A percentile compares a stretch with the other conserved stretches of the same genome.
Conservation (phyloP, 2,797 vertebrate genomes). For the Enteromius radiatus region DNA sequence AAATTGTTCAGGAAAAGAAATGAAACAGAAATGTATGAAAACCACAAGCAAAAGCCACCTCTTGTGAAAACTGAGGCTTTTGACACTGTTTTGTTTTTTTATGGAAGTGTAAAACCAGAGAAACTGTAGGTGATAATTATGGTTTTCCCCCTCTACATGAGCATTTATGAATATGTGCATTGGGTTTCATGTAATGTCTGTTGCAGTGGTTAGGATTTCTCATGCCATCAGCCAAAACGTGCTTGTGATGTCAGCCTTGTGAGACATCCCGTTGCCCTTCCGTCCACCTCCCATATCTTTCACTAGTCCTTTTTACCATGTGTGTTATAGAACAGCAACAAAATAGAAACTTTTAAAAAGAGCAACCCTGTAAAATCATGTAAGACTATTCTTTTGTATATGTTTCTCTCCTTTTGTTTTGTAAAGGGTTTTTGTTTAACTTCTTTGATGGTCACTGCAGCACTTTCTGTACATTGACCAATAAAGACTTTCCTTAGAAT, state of each 20-base stretch:
- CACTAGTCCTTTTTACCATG: slow-evolving; percentile 64
- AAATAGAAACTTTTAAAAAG: slow-evolving; percentile 72
- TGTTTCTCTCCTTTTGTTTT: slow-evolving; percentile 77
- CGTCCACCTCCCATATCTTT: slow-evolving; percentile 43
- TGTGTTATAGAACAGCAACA: slow-evolving; percentile 64
- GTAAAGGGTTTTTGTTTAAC: slow-evolving; percentile 77
- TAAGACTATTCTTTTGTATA: slow-evolving; percentile 79
- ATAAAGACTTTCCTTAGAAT: slow-evolving; percentile 86
- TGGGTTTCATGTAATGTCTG: slow-evolving; percentile 61
- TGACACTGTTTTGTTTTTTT: background rate
- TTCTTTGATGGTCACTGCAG: slow-evolving; percentile 77
- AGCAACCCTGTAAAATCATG: slow-evolving; percentile 75
- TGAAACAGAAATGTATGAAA: background rate
- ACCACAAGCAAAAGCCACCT: background rate
- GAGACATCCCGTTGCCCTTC: slow-evolving; percentile 56
- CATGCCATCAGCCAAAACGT: slow-evolving; percentile 66
- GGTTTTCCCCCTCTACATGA: slow-evolving; percentile 23
- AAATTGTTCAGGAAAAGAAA: slow-evolving; percentile 4
- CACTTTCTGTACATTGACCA: slow-evolving; percentile 83
- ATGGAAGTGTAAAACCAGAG: background rate
- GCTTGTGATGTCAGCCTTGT: slow-evolving; percentile 78
- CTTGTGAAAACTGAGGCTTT: slow-evolving; percentile 5
- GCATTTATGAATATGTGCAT: slow-evolving; percentile 55
- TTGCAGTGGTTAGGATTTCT: slow-evolving; percentile 57
- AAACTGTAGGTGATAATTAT: background rate